Evolutionary conservation across 2,113 vertebrate species (phyloP), one percentile per base, ranked within the genome.

Genomic region (Channa argus): DNA sequence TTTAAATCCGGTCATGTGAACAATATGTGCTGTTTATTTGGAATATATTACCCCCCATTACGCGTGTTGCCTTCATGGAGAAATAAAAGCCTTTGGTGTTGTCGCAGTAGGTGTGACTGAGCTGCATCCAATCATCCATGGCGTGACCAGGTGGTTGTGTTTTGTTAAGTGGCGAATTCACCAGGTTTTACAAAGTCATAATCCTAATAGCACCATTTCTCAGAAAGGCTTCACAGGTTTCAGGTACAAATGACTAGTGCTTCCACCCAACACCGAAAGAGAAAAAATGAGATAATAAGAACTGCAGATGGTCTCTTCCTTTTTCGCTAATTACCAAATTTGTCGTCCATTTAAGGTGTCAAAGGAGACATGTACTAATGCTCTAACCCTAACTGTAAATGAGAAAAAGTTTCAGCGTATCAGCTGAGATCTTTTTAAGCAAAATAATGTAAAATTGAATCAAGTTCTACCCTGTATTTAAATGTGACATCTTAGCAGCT

Each of bases 171-270:
- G 76, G 84, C 45, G 36, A 53, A 84, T 87, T 85, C 53, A 61
- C 80, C 83, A 77, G 84, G 79, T 87, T 91, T 89, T 89, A 91
- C 91, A 85, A 86, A 85, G 82, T 83, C 84, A 84, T 87, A 89
- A 87, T 91, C 73, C 83, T 91, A 92, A 91, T 92, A 86, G 86
- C 12, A 45, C 77, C 79, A 90, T 91, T 81, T 73, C 51, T 92
- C 91, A 92, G 79, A 80, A 87, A 82, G 63, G 77, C 78, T 68
- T 88, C 75, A 47, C 79, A 79, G 64, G 71, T 76, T 84, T 44
- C 52, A 5, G 24, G 68, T 75, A 58, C 68, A 80, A 78, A 91
- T 86, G 79, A 80, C 71, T 78, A 4, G 12, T 34, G 54, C 78
- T 90, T 33, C 64, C 47, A 60, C 62, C 66, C 38, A 13, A 59